Evolutionary conservation across 2,113 vertebrate species (phyloP), one percentile per base, ranked within the genome.

Genomic region (Tragelaphus imberbis): DNA sequence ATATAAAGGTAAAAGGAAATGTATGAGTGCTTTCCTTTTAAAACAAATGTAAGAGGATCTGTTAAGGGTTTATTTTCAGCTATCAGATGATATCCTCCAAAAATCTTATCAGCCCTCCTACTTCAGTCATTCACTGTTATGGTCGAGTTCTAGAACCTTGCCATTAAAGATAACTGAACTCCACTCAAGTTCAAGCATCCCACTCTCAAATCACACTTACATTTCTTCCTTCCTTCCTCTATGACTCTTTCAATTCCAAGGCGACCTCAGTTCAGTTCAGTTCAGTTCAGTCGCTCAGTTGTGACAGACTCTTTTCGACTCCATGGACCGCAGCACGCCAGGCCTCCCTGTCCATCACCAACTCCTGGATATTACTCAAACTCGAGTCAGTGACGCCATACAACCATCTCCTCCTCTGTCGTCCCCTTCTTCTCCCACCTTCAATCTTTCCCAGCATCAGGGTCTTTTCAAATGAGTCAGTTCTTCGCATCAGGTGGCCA

Each of bases 21-120:
- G 79, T 71, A n/a, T 28, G 65, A 25, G 30, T 56, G 30, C 51
- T 25, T 84, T 59, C 49, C 47, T 87, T 91, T 86, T 82, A 28
- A 90, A 97, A 86, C 49, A 93, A 75, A 92, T 44, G 87, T 12
- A 84, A 56, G 23, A 65, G 2, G 21, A 25, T 88, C 53, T 85
- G 28, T 58, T 96, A 96, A 77, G 28, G n/a, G 93, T 82, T 82
- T 49, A 90, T 90, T 75, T 89, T 95, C 55, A 94, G 30, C 53
- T 80, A 79, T 71, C 44, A 8, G 23, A 82, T 59, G 25, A 27
- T 28, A 91, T 58, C 33, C 36, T 94, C 68, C 58, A 79, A 71
- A 53, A 92, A 91, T 58, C 17, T 91, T 49, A 79, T 51, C 33
- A 79, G 75, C 17, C 33, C 89, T 30, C 61, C 82, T 87, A 30